phyloP scores from a whole-genome alignment of 2,113 vertebrate genomes.

The Platysternon megacephalum region DNA sequence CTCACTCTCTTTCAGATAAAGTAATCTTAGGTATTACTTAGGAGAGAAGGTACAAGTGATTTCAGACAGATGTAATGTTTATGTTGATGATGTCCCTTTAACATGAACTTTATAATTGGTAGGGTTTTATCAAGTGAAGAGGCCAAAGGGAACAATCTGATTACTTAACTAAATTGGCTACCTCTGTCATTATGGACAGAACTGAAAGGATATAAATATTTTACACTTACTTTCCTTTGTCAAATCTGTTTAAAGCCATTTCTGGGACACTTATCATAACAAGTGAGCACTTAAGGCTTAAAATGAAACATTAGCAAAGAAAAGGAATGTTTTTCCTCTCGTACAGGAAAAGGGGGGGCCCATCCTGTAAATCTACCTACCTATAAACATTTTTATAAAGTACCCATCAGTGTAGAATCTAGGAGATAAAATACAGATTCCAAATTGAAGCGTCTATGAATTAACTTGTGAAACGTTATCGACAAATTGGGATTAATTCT shows the following conservation, averaged over 20 bases:
- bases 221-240: not conserved
- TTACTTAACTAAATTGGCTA: not conserved
- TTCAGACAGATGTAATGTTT: fast-evolving
- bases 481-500: not conserved
- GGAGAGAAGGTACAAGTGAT: not conserved
- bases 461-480: not conserved
- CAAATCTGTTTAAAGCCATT: not conserved
- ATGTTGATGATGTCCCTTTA: not conserved
- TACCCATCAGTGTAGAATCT: not conserved
- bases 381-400: not conserved
- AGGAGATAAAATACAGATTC: conserved; percentile 2
- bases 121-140: not conserved
- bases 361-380: not conserved
- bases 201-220: not conserved
- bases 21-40: not conserved
- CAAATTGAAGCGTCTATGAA: not conserved
- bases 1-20: not conserved
- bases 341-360: not conserved
- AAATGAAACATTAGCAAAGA: not conserved
- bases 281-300: not conserved
- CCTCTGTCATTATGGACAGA: fast-evolving
- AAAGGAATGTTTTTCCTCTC: not conserved
- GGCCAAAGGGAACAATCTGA: not conserved
- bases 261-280: not conserved
- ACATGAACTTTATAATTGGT: not conserved